Evolutionary conservation across 2,113 vertebrate species (phyloP).

Genomic region (Rhizomys pruinosus): DNA sequence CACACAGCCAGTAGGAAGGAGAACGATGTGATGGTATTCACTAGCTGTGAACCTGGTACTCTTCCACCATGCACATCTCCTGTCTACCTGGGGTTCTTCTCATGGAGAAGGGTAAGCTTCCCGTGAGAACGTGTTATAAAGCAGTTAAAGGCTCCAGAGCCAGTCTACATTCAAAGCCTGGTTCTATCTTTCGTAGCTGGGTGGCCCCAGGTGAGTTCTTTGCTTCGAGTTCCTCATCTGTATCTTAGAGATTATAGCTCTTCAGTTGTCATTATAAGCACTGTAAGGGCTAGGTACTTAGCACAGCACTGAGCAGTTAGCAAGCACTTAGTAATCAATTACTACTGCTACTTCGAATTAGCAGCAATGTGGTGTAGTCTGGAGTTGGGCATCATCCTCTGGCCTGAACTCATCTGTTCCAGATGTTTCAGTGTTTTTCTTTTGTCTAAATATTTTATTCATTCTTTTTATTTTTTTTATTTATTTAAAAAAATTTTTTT

Average conservation of each 20-base stretch:
- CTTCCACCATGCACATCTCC: rapidly evolving
- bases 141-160: background rate
- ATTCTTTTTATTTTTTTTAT: too few species aligned
- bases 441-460: background rate
- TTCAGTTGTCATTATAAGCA: background rate
- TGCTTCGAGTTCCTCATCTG: background rate
- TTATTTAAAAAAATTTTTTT: too few species aligned
- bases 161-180: background rate
- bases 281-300: background rate
- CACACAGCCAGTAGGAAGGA: background rate
- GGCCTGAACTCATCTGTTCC: background rate
- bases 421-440: background rate
- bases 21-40: background rate
- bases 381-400: background rate
- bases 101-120: background rate
- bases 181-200: background rate
- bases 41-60: background rate
- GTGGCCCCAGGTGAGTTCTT: background rate
- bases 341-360: rapidly evolving
- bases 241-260: background rate
- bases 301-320: rapidly evolving
- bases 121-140: background rate
- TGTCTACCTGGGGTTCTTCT: background rate
- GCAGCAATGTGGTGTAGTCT: rapidly evolving
- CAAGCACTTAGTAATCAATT: rapidly evolving